Evolutionary conservation across 64 coral and sea anemone species (phyloP).

Genomic region (Trachythela sp.): DNA sequence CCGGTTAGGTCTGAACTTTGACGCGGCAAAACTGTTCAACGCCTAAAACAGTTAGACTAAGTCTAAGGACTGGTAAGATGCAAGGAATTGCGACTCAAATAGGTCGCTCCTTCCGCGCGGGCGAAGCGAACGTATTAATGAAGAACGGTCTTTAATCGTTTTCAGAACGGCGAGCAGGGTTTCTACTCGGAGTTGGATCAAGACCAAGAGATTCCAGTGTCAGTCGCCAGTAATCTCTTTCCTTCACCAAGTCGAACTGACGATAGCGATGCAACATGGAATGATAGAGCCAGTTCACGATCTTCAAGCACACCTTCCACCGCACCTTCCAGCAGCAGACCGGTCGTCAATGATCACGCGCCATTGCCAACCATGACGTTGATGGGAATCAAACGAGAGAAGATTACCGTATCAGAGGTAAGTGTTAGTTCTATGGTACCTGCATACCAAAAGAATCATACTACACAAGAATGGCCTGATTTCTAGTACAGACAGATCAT

Average conservation of each 20-base stretch:
- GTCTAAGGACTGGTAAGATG: no score
- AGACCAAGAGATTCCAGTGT: not conserved
- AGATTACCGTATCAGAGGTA: not conserved
- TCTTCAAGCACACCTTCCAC: not conserved
- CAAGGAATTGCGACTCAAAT: no score
- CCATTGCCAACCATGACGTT: not conserved
- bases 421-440: not conserved
- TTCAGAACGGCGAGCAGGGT: not conserved
- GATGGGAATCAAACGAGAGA: not conserved
- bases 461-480: no score
- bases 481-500: no score
- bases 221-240: not conserved
- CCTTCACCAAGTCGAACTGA: not conserved
- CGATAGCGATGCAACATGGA: not conserved
- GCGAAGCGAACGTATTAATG: no score
- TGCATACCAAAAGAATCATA: no score
- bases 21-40: no score
- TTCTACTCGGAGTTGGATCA: not conserved
- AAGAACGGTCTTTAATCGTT: not conserved
- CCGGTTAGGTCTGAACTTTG: no score
- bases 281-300: not conserved
- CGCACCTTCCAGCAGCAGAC: not conserved
- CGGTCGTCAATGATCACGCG: not conserved
- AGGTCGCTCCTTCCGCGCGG: no score
- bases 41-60: no score